Evolutionary conservation across 2,888 invertebrate species (phyloP), one percentile per base, ranked within the genome.

Genomic region (Megastigmus dorsalis): DNA sequence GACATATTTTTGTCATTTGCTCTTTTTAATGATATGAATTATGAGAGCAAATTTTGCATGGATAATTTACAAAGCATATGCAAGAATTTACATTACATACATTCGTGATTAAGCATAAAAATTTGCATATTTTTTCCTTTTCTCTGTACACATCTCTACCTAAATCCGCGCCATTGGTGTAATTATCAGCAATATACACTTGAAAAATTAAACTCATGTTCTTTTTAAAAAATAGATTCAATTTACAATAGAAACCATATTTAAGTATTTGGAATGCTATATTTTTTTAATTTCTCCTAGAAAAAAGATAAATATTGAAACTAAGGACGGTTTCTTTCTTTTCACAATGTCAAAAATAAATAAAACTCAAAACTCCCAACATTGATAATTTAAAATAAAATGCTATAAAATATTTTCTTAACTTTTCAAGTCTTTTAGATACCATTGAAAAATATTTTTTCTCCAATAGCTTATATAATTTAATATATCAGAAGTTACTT

Each of bases 221-320:
- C 26, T 13, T 33, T 59, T 62, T 45, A n/a, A 52, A 52, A 66
- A 62, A 36, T 36, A 45, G 38, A 55, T 41, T 67, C n/a, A 55
- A 45, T 41, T 20, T 4, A 60, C 45, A 28, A 2, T 60, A 4
- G 23, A 68, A 18, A 36, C 23, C 18, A 28, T 48, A 13, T 2
- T 71, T 36, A 45, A 52, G 38, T 45, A 54, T 38, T 28, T 59
- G 65, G 60, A 76, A 73, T 70, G 52, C 41, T 54, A 59, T 48
- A 41, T 67, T 66, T 70, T 66, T 38, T 59, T 57, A 23, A 62
- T 50, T 45, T 43, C 9, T 55, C 36, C 57, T 30, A 2, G 28
- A 55, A 15, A 50, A 30, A 57, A 15, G 15, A 36, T 33, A 43
- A 18, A 43, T 26, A 52, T 13, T 30, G 18, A 48, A 73, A 60